phyloP scores from a whole-genome alignment of 2,888 invertebrate genomes.

The Linnaemya tessellans region DNA sequence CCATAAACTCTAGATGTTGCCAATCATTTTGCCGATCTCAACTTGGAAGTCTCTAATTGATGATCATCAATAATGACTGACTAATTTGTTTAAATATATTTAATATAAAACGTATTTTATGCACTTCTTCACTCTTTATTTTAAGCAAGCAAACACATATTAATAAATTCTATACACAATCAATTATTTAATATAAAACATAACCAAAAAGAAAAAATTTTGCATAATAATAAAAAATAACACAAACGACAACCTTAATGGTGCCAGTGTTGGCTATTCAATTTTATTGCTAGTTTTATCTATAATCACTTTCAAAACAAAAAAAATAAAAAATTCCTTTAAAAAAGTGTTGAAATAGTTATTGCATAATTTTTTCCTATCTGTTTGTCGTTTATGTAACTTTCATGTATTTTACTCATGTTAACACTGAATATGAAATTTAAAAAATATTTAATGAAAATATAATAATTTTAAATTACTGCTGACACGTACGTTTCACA shows the following conservation, averaged over 20 bases:
- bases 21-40: background rate
- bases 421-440: slow-evolving; percentile 22
- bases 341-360: slow-evolving; percentile 2
- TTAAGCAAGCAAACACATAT: background rate
- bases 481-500: background rate
- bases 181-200: slow-evolving; percentile 25
- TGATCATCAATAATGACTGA: slow-evolving; percentile 51
- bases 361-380: slow-evolving; percentile 19
- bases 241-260: background rate
- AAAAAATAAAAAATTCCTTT: background rate
- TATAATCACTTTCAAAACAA: slow-evolving; percentile 31
- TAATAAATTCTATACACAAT: background rate
- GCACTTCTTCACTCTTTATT: background rate
- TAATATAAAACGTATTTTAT: slow-evolving; percentile 8
- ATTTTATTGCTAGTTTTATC: slow-evolving; percentile 35
- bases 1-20: background rate
- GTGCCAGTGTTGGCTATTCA: slow-evolving; percentile 13
- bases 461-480: background rate
- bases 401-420: slow-evolving; percentile 27
- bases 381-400: slow-evolving; percentile 10
- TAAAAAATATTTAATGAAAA: background rate
- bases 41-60: slow-evolving; percentile 28
- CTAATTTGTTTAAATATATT: slow-evolving; percentile 24
- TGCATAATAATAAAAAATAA: background rate
- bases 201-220: background rate